A percentile compares a stretch with the other conserved stretches of the same genome.
phyloP scores from a whole-genome alignment of 2,888 invertebrate genomes.

The Exocentrus adspersus region DNA sequence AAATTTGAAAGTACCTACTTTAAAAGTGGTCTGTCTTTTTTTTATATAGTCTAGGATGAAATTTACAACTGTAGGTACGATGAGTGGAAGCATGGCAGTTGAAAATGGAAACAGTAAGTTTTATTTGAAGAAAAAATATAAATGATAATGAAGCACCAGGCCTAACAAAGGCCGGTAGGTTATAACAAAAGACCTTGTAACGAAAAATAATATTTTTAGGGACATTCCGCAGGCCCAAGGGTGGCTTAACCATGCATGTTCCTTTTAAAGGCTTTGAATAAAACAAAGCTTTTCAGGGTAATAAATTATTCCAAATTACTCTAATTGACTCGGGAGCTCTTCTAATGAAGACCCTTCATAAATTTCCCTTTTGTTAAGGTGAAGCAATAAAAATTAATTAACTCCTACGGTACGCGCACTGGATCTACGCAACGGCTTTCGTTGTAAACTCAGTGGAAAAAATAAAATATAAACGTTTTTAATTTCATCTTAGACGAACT shows the following conservation, averaged over 20 bases:
- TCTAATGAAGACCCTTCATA: conserved; percentile 3
- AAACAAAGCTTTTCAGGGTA: not conserved
- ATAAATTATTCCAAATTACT: conserved; percentile 1
- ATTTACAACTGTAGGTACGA: no score
- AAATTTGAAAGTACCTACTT: no score
- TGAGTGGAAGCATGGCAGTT: no score
- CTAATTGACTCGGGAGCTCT: not conserved
- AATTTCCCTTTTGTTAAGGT: conserved; percentile 6
- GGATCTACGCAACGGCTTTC: no score
- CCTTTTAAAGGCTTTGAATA: not conserved
- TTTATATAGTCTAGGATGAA: no score
- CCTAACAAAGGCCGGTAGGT: not conserved
- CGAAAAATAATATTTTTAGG: not conserved
- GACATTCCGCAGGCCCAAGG: not conserved
- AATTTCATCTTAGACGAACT: no score
- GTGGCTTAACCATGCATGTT: not conserved
- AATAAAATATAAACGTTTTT: no score
- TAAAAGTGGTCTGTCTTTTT: no score
- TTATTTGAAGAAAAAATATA: no score
- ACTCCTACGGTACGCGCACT: no score
- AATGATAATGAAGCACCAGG: not conserved
- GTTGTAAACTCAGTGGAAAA: no score
- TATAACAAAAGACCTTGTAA: not conserved
- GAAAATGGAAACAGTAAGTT: no score
- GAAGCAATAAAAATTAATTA: conserved; percentile 1